Evolutionary conservation across 2,888 invertebrate genomes (phyloP), one percentile per base, ranked within the genome.

Genomic region (Apamea epomidion): DNA sequence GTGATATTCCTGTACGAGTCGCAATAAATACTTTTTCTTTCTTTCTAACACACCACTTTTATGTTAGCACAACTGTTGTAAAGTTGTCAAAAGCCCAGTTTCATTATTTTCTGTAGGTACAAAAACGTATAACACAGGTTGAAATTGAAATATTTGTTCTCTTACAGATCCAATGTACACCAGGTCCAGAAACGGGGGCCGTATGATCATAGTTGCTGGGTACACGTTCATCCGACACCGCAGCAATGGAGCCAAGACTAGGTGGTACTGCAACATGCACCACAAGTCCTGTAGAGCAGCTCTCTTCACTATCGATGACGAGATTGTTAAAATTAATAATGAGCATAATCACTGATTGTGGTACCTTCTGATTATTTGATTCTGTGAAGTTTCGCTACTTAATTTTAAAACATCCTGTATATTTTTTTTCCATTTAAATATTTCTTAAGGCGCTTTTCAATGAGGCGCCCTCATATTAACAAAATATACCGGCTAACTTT

Each of bases 151-250:
- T 32, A 10, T 25, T 18, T n/a, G 18, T 58, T 72, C 7, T 21
- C 6, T 72, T 70, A 48, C 32, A 78, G 83, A 58, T 4, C 25
- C 76, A 21, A 29, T 73, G 5, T 79, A 62, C 42, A 45, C 14
- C 2, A 58, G 32, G 32, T 37, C 82, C 21, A 73, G 68, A 16
- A 51, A 51, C 42, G 76, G 87, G 73, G 45, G 89, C 88, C 84
- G 88, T 90, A n/a, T 85, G 83, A 18, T 79, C 87, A 0, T 81
- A 83, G 45, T 67, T 32, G 71, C 29, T 62, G 92, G 93, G 0
- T 92, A 89, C 80, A 91, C 90, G 71, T 94, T 92, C 82, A 90
- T 90, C 68, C 84, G 90, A 10, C 92, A 93, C 14, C 88, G 91
- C 0, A 82, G 75, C 8, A 82, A 85, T 5, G 90, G 90, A 0